These are phyloP conservation scores for Deroplatys truncata DNA, from an alignment of 2,888 invertebrate species.

Conservation along the genomic window DNA sequence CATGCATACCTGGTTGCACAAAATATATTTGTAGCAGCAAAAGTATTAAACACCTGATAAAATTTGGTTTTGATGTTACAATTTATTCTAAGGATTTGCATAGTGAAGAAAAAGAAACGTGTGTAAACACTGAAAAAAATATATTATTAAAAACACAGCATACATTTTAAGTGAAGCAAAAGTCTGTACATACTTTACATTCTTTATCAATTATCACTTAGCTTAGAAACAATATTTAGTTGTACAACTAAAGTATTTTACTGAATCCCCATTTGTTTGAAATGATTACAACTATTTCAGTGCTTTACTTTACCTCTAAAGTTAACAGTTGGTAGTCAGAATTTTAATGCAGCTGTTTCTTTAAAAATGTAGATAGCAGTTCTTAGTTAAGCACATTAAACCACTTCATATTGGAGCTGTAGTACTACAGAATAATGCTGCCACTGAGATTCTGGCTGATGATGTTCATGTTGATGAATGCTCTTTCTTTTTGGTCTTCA, in stretches of 20 bases:
- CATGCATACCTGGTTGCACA: no score
- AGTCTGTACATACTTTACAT: not conserved
- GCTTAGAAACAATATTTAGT: not conserved
- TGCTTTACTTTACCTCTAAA: not conserved
- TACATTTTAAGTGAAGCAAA: not conserved
- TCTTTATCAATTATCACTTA: not conserved
- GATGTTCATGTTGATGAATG: no score
- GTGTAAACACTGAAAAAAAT: not conserved
- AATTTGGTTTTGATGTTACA: no score
- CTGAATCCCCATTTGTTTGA: not conserved
- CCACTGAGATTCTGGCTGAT: no score
- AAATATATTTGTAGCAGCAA: no score
- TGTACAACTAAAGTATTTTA: not conserved
- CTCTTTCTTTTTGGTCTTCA: no score
- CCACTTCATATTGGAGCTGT: not conserved
- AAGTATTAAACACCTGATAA: no score
- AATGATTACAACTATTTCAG: not conserved
- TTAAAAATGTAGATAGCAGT: not conserved
- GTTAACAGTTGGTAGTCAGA: not conserved
- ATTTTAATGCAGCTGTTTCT: no score
- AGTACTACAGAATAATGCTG: no score
- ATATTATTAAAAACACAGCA: not conserved
- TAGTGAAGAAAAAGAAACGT: not conserved
- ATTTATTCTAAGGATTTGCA: no score
- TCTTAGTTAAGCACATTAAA: not conserved